Evolutionary conservation across 2,797 vertebrate species (phyloP).

Genomic region (Falco columbarius): DNA sequence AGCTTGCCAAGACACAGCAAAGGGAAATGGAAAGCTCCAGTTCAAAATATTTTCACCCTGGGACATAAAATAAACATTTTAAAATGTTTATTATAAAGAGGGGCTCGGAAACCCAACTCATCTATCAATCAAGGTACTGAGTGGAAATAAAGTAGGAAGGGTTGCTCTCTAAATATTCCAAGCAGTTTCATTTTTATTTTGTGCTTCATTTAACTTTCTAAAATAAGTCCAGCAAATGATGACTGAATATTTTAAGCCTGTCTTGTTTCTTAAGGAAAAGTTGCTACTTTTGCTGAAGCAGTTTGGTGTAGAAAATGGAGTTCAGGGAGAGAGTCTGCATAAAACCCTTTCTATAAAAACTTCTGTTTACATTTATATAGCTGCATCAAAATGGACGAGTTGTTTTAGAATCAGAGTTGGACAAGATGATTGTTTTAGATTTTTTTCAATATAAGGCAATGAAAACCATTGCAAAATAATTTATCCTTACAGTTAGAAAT

Average conservation of each 20-base stretch:
- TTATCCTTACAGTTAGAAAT: background rate
- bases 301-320: background rate
- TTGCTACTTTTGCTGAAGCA: background rate
- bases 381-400: background rate
- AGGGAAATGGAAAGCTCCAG: conserved; percentile 73
- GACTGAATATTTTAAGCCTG: conserved; percentile 54
- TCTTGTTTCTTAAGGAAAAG: conserved; percentile 49
- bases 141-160: conserved; percentile 56
- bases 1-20: conserved; percentile 69
- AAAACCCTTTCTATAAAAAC: background rate
- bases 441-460: background rate
- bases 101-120: conserved; percentile 64
- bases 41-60: conserved; percentile 76
- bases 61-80: conserved; percentile 81
- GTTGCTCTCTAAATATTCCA: conserved; percentile 29
- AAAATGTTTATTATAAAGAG: conserved; percentile 78
- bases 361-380: background rate
- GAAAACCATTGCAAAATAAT: background rate
- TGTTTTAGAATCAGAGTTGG: background rate
- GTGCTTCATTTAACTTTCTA: conserved; percentile 40
- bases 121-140: conserved; percentile 62
- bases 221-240: conserved; percentile 54
- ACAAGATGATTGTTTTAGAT: background rate
- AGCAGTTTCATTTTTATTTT: conserved; percentile 63
- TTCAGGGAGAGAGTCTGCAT: background rate